phyloP scores from a whole-genome alignment of 2,113 vertebrate species.

The Collichthys lucidus region DNA sequence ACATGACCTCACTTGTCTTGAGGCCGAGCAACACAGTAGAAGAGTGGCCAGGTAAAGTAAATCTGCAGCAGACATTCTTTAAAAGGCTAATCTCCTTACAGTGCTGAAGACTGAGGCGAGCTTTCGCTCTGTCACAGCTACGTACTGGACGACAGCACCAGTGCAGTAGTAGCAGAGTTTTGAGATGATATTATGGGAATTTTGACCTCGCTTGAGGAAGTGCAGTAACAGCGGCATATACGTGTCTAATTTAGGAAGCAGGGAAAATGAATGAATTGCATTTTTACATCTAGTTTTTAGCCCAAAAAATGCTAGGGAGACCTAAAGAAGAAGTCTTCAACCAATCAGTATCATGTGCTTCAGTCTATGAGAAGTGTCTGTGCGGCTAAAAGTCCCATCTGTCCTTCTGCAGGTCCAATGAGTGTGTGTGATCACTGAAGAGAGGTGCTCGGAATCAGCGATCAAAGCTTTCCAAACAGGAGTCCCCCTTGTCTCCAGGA shows the following conservation, averaged over 20 bases:
- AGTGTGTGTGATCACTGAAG: conserved; percentile 32
- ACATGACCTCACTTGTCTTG: conserved; percentile 28
- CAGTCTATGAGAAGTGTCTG: not conserved
- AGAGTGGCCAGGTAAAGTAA: conserved; percentile 54
- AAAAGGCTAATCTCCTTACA: conserved; percentile 73
- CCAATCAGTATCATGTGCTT: not conserved
- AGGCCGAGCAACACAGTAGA: not conserved
- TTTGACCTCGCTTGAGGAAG: not conserved
- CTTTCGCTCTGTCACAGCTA: conserved; percentile 3
- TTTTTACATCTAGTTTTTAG: too few species aligned
- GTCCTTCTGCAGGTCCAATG: conserved; percentile 41
- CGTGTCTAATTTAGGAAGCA: not conserved
- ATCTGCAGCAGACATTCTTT: conserved; percentile 63
- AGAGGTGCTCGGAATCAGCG: conserved; percentile 25
- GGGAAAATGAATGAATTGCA: not conserved
- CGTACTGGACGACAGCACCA: not conserved
- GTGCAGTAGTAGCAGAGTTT: conserved; percentile 7
- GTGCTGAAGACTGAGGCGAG: conserved; percentile 27
- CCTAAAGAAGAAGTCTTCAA: not conserved
- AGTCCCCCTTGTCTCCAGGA: conserved; percentile 27
- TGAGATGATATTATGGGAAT: not conserved
- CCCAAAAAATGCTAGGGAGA: too few species aligned
- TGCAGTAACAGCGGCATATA: not conserved
- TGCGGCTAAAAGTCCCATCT: conserved; percentile 12
- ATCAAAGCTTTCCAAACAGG: conserved; percentile 55